Conservation (phyloP, 1,140 invertebrate genomes). For the Drosophila ananassae region DNA sequence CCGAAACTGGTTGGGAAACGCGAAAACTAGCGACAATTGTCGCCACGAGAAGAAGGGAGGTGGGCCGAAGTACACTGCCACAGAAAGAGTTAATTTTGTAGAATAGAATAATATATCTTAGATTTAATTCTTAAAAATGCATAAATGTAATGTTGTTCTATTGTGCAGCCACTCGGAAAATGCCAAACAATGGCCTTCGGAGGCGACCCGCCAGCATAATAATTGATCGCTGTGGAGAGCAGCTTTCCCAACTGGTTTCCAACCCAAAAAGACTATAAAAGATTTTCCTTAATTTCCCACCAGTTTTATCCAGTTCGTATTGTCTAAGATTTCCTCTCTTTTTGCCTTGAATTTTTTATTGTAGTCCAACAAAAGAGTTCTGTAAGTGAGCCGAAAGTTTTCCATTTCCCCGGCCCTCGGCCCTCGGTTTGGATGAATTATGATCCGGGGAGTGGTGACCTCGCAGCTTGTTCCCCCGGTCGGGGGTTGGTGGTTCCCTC, state of each 20-base stretch:
- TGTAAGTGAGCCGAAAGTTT: constrained; percentile 39
- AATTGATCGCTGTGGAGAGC: constrained; percentile 58
- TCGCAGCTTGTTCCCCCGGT: constrained; percentile 10
- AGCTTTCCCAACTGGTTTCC: constrained; percentile 59
- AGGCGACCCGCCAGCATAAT: constrained; percentile 54
- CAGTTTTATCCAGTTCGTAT: constrained; percentile 68
- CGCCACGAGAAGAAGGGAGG: constrained; percentile 1
- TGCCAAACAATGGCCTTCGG: constrained; percentile 48
- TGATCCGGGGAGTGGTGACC: constrained; percentile 66
- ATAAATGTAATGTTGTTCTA: neutral
- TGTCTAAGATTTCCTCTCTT: constrained; percentile 57
- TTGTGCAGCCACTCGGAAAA: constrained; percentile 64
- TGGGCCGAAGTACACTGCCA: neutral
- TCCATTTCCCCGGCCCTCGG: constrained; percentile 10
- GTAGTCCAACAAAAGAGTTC: constrained; percentile 61
- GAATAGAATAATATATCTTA: neutral
- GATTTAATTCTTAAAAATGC: no score
- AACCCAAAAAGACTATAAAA: constrained; percentile 1
- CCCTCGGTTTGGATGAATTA: constrained; percentile 56
- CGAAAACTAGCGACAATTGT: constrained; percentile 73
- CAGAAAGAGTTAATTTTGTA: neutral
- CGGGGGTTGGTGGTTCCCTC: constrained; percentile 47
- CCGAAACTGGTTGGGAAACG: constrained; percentile 65
- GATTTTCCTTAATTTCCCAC: constrained; percentile 43
- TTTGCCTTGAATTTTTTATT: constrained; percentile 37